Conservation (phyloP, 2,797 vertebrate species). For the Halcyon leucocephala region DNA sequence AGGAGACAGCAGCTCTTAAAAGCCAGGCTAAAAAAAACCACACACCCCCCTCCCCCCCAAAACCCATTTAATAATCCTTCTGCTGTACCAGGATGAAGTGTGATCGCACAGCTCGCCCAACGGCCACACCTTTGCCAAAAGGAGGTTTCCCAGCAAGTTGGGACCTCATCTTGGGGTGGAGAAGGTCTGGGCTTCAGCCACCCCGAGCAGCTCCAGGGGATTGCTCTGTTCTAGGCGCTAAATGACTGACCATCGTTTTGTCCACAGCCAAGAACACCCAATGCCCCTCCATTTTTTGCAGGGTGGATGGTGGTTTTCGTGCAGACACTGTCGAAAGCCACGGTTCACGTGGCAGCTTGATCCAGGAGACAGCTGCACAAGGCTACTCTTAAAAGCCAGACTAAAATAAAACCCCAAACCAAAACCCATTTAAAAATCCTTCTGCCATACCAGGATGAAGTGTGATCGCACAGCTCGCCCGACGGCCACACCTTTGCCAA, state of each 20-base stretch:
- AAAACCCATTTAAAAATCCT: not conserved
- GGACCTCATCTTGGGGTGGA: no score
- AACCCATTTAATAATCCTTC: no score
- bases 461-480: fast-evolving
- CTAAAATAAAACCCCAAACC: not conserved
- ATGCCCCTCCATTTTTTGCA: fast-evolving
- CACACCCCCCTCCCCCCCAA: no score
- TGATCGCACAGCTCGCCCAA: no score
- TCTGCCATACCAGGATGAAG: not conserved
- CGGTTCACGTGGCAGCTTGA: not conserved
- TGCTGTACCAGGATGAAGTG: no score
- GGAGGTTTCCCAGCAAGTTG: no score
- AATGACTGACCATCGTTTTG: fast-evolving
- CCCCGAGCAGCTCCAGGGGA: no score
- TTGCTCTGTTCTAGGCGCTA: no score
- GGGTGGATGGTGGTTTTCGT: not conserved
- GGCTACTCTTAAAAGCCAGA: not conserved
- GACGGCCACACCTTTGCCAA: not conserved
- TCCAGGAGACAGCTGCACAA: not conserved
- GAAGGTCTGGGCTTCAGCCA: no score
- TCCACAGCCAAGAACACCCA: not conserved
- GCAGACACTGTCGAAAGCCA: not conserved
- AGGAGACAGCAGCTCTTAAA: no score
- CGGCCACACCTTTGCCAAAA: no score
- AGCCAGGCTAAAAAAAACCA: no score